Base-by-base conservation (phyloP, 35 echinoderm and acorn worm species). In the Apostichopus parvimensis region DNA sequence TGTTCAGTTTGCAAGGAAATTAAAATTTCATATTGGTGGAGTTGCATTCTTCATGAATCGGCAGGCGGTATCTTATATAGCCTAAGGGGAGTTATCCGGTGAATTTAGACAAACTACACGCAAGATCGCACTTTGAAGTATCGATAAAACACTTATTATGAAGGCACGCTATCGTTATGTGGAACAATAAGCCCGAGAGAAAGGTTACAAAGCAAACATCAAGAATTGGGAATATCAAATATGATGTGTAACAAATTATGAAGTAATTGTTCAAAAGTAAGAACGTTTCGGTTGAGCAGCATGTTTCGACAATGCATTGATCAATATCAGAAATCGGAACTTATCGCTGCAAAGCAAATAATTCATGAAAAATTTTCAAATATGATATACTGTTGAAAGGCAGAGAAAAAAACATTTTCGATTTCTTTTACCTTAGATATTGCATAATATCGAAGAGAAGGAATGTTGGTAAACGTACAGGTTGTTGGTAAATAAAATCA, bases 91-190 rank as follows among this genome's bases (percentile, higher is more conserved):
- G 55, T 84, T 84, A 84, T 84, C 81, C 81, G 18, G 57, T 59
- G 81, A 84, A 84, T 84, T 84, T 84, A 20, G 17, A 56, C 53
- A 59, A 58, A 84, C 55, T 84, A 84, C 81, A 84, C 81, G 81
- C 81, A 84, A 84, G n/a, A 56, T 84, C 53, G 57, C 81, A 84
- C 81, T 84, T 84, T 84, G 81, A 54, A 84, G 57, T 84, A 84
- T 84, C 54, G 57, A 56, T 58, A 84, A 84, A 84, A 58, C 81
- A 84, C 81, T 17, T 84, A 84, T 84, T 61, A 84, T 75, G 71
- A 84, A 20, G 17, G 20, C 56, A 61, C 18, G 18, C 54, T 57
- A 13, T 59, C 54, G 15, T 59, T 84, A 56, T 55, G 58, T 61
- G 58, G 58, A 61, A 61, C 21, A 75, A 75, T 0, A 14, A 75